These are phyloP conservation scores for Suncus etruscus DNA, from an alignment of 2,113 vertebrate species.

Conservation along the genomic window DNA sequence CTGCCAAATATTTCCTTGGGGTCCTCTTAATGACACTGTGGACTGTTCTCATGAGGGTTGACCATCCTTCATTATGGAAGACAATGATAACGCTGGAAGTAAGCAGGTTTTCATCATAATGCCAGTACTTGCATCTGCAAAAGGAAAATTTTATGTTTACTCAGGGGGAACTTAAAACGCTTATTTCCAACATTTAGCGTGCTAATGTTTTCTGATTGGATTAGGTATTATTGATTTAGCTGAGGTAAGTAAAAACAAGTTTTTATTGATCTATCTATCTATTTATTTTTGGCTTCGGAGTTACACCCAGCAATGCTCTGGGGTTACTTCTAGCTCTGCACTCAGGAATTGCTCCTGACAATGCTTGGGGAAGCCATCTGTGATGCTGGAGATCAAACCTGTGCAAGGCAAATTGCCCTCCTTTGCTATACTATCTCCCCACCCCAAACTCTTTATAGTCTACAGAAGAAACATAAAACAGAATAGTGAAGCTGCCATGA, in stretches of 20 bases:
- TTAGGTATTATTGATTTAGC: constrained; percentile 34
- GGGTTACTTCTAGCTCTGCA: no score
- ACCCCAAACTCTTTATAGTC: background rate
- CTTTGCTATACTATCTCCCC: no score
- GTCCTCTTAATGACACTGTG: constrained; percentile 93
- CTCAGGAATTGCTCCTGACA: no score
- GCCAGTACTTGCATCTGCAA: constrained; percentile 92
- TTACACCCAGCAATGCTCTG: no score
- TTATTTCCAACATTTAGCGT: background rate
- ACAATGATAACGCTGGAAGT: constrained; percentile 91
- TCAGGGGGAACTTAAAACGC: background rate
- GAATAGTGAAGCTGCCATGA: background rate
- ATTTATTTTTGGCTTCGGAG: no score
- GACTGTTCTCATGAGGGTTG: constrained; percentile 92
- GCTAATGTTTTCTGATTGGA: constrained; percentile 37
- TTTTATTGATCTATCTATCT: no score
- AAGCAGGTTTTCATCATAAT: constrained; percentile 91
- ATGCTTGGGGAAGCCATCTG: no score
- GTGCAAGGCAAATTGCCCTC: no score
- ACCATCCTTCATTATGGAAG: constrained; percentile 93
- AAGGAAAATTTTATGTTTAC: constrained; percentile 63
- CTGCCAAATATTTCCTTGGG: constrained; percentile 90
- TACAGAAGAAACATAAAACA: background rate
- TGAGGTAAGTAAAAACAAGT: background rate
- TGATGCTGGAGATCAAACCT: no score